phyloP scores from a whole-genome alignment of 2,888 invertebrate genomes.

The Cyclophora albipunctata region DNA sequence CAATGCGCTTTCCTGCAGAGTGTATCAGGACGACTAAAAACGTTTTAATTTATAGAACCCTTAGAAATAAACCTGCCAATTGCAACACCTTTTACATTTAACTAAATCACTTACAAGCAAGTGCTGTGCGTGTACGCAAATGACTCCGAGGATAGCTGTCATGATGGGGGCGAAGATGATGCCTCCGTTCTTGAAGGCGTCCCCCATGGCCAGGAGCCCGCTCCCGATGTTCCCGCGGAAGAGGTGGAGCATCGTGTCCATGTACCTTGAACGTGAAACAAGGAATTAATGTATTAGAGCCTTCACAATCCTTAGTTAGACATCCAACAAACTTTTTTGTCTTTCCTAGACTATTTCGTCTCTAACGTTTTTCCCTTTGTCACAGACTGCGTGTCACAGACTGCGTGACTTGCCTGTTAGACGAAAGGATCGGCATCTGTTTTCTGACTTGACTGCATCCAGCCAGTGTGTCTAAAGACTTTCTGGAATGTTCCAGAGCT shows the following conservation, averaged over 20 bases:
- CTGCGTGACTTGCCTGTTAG: too few relatives aligned
- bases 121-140: conserved; percentile 95
- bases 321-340: too few relatives aligned
- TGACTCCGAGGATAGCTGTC: conserved; percentile 85
- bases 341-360: too few relatives aligned
- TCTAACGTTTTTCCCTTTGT: too few relatives aligned
- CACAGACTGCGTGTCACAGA: too few relatives aligned
- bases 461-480: too few relatives aligned
- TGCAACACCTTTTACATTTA: too few relatives aligned
- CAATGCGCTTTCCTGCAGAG: not conserved
- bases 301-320: not conserved
- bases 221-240: conserved; percentile 97
- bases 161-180: conserved; percentile 86
- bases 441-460: too few relatives aligned
- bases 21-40: too few relatives aligned
- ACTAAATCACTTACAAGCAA: conserved; percentile 77
- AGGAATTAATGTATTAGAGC: not conserved
- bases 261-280: conserved; percentile 74
- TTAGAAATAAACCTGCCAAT: too few relatives aligned
- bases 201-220: conserved; percentile 96
- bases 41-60: not conserved
- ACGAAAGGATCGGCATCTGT: too few relatives aligned
- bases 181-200: conserved; percentile 95
- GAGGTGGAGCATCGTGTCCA: conserved; percentile 92
- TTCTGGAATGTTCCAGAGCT: too few relatives aligned